These are phyloP conservation scores for Tinea semifulvella DNA, from an alignment of 2,888 invertebrate genomes.

Conservation along the genomic window DNA sequence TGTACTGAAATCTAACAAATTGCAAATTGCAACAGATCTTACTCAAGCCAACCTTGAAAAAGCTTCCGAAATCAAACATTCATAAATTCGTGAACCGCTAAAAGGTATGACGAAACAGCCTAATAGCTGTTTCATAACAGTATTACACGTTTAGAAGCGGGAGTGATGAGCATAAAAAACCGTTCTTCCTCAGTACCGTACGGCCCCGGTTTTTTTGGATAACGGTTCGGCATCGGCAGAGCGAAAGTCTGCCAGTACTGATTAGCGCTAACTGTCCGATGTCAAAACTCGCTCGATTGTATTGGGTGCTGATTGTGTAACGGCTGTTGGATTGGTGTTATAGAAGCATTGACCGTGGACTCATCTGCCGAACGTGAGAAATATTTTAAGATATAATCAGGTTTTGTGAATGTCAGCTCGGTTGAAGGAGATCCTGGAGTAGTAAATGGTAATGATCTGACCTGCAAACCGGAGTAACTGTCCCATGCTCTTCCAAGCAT, in stretches of 20 bases:
- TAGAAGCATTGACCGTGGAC: slow-evolving; percentile 5
- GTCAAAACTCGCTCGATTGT: slow-evolving; percentile 39
- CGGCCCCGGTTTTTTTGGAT: slow-evolving; percentile 54
- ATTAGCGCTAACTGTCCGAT: slow-evolving; percentile 55
- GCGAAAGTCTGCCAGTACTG: slow-evolving; percentile 44
- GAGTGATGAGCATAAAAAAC: slow-evolving; percentile 47
- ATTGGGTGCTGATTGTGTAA: slow-evolving; percentile 16
- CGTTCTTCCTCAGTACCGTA: slow-evolving; percentile 52
- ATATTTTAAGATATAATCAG: too few species aligned
- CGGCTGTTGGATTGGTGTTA: slow-evolving; percentile 1
- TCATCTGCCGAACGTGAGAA: slow-evolving; percentile 1
- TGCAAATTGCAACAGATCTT: slow-evolving; percentile 13
- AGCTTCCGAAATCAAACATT: slow-evolving; percentile 12
- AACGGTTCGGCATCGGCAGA: slow-evolving; percentile 52
- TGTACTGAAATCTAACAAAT: slow-evolving; percentile 4
- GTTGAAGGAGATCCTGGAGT: background rate
- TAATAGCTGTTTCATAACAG: slow-evolving; percentile 57
- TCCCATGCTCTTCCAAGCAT: slow-evolving; percentile 30
- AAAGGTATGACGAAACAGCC: slow-evolving; percentile 40
- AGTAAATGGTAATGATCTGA: slow-evolving; percentile 7
- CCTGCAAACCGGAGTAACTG: slow-evolving; percentile 11
- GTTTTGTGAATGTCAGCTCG: background rate
- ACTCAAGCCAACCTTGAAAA: slow-evolving; percentile 22
- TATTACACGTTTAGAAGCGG: slow-evolving; percentile 35
- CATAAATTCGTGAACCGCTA: slow-evolving; percentile 25